Percentiles rank a stretch among this genome's conserved stretches.
These are phyloP conservation scores for Mustela lutreola DNA, from an alignment of 2,113 vertebrate genomes.

Conservation along the genomic window DNA sequence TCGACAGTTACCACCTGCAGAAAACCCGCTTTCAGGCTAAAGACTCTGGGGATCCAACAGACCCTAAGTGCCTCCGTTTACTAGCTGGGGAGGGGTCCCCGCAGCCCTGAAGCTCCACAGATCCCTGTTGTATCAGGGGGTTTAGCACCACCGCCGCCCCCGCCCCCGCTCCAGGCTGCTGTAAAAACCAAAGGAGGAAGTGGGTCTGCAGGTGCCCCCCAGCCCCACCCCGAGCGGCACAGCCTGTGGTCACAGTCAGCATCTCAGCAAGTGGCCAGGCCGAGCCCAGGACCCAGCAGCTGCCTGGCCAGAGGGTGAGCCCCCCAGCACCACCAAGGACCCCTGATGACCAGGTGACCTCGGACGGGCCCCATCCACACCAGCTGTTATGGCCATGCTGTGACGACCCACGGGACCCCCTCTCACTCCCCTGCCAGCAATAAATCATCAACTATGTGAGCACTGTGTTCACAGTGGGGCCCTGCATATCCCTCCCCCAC, in stretches of 20 bases:
- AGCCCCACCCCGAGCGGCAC: background rate
- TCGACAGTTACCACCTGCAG: rapidly evolving
- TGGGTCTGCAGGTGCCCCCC: background rate
- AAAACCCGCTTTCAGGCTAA: background rate
- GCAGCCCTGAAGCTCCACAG: background rate
- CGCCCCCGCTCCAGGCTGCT: background rate
- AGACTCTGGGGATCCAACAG: rapidly evolving
- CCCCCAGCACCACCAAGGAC: background rate
- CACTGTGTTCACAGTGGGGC: background rate
- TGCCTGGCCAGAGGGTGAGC: background rate
- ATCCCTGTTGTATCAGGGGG: background rate
- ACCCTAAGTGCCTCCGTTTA: background rate
- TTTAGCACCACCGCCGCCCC: background rate
- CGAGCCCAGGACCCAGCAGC: background rate
- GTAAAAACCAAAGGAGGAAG: background rate
- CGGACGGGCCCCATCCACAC: background rate
- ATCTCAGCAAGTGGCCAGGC: rapidly evolving
- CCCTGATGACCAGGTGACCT: background rate
- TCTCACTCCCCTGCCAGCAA: background rate
- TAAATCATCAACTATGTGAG: rapidly evolving
- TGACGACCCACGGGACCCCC: background rate
- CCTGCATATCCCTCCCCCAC: background rate
- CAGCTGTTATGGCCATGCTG: no score
- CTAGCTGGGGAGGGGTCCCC: background rate
- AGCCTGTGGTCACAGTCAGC: background rate